Evolutionary conservation across 2,113 vertebrate species (phyloP).

Genomic region (Protobothrops mucrosquamatus): DNA sequence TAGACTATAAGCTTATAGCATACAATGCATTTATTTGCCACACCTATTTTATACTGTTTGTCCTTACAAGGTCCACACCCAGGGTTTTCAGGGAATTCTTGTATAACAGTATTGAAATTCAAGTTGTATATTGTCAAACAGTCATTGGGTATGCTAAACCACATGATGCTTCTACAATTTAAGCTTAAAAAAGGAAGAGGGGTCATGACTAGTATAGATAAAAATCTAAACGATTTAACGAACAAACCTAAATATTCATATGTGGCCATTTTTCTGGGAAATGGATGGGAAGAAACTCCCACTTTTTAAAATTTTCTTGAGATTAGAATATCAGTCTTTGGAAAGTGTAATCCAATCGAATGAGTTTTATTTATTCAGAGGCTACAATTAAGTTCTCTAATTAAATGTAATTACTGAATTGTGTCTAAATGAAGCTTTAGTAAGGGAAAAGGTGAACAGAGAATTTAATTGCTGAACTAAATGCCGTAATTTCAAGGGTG

Average conservation of each 20-base stretch:
- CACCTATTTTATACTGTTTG: neutral
- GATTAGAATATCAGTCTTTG: conserved; percentile 40
- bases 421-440: conserved; percentile 27
- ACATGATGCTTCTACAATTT: neutral
- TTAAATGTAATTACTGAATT: conserved; percentile 47
- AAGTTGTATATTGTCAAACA: neutral
- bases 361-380: conserved; percentile 47
- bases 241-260: neutral
- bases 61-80: neutral
- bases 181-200: neutral
- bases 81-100: neutral
- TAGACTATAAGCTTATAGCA: conserved; percentile 9
- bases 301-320: conserved; percentile 39
- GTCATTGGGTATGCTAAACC: neutral
- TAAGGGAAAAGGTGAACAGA: conserved; percentile 33
- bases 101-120: neutral
- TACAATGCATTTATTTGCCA: neutral
- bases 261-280: neutral
- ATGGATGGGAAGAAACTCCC: conserved; percentile 26
- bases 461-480: neutral
- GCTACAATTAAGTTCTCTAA: conserved; percentile 43
- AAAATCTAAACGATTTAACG: neutral
- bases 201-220: neutral
- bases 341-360: conserved; percentile 41
- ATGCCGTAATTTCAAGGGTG: conserved; percentile 50